Base-by-base conservation (phyloP, 2,113 vertebrate species). In the Epinephelus cyanopodus region DNA sequence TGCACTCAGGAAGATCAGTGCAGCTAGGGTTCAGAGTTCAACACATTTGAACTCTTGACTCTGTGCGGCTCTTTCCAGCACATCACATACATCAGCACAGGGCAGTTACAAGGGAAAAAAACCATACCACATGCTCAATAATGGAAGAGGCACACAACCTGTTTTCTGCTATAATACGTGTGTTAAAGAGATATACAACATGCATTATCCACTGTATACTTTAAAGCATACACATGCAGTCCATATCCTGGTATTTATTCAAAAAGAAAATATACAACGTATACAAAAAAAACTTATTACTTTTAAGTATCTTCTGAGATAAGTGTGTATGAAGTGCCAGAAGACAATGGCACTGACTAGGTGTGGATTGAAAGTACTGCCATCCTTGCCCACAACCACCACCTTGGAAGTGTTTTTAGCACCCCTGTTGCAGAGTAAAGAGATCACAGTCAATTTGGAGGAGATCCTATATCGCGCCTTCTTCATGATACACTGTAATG, bases 381-480 rank as follows among this genome's bases (percentile, higher is more conserved):
- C 60, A 64, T 65, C 45, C 19, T 78, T 5, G 6, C 42, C 81
- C 81, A 82, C 80, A 52, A 81, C n/a, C 79, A 68, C 56, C 75
- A 74, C 76, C 71, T 58, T 88, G 81, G 81, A 90, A 66, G 84
- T 73, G 75, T 89, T 88, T 79, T 84, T 47, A 82, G 70, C 77
- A 2, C 33, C 74, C 21, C 2, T 60, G 75, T 66, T 81, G 60
- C 0, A 21, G 74, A 50, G 53, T 88, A 88, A 90, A 86, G 88
- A 83, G 83, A 90, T 91, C 80, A 74, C 74, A 77, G 90, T 86
- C 92, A 87, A 90, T 93, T 89, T 88, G 57, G 74, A 83, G 54
- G 83, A 89, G 87, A 93, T 93, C 88, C 86, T 87, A 68, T 94
- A 94, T 92, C 91, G 69, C 54, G 57, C 81, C 52, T 79, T 80